Base-by-base conservation (phyloP, 1,140 invertebrate genomes). In the Drosophila nebulosa region DNA sequence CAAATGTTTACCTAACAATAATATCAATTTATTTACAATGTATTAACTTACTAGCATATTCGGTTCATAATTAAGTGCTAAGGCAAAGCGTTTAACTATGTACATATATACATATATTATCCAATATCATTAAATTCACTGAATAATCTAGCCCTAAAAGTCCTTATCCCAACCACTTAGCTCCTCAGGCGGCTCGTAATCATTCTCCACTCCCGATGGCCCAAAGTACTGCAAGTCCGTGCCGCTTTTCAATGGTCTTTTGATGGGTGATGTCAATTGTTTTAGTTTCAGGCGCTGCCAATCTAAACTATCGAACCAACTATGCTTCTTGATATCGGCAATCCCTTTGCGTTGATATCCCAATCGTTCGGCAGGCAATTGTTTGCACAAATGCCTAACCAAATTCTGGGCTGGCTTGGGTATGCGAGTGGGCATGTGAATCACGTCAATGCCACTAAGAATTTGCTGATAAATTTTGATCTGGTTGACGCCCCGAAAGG, bases 381-480 rank as follows among this genome's bases (percentile, higher is more conserved):
- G 95, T 74, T 96, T 94, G 90, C 98, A 98, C 0, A 99, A 92
- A 89, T 96, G 96, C 72, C 96, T 97, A 5, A 99, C 97, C 3
- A 99, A 92, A 83, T 95, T 93, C 80, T 95, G 95, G 0, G 97
- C 97, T 63, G 95, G 95, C 90, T 95, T 95, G 26, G 94, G 94
- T 18, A 98, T 95, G 57, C 94, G 94, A 16, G 94, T 94, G 9
- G 97, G 96, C 93, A 98, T 97, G 51, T 95, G 94, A 4, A 98
- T 95, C 30, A 95, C 95, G 78, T 99, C 98, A 32, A 99, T 97
- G 42, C 93, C 91, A 88, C 97, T 97, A 22, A 96, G 91, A 72
- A 99, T 99, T 52, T 97, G 95, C 79, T 99, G 99, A 91, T 99
- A 99, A 0, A 98, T 99, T 86, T 97, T 97, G 95, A 99, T 98